Conservation (phyloP, 2,888 invertebrate genomes). For the Caenorhabditis sp. region DNA sequence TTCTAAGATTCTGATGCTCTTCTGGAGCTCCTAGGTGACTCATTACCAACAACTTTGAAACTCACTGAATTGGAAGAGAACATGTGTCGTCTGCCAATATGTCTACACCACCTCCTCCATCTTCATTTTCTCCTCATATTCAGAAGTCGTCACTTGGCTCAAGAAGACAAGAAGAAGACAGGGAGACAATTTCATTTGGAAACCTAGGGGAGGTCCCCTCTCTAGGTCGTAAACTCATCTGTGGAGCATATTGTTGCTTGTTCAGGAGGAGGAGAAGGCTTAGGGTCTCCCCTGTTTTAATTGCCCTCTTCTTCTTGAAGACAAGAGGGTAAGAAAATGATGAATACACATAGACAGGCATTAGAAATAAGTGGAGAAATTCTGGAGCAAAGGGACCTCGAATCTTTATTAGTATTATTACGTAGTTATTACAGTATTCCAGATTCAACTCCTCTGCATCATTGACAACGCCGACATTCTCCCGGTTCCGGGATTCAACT, state of each 20-base stretch:
- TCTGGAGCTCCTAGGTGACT: too few relatives aligned
- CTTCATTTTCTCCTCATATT: neutral
- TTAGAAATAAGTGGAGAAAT: too few relatives aligned
- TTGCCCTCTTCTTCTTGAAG: neutral
- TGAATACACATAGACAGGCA: too few relatives aligned
- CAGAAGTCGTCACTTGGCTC: neutral
- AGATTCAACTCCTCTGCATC: conserved; percentile 24
- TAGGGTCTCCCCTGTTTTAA: neutral
- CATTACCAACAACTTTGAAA: too few relatives aligned
- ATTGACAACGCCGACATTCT: conserved; percentile 55
- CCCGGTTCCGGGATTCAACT: conserved; percentile 75
- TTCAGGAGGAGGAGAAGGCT: neutral
- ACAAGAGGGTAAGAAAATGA: neutral
- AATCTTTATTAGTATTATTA: neutral
- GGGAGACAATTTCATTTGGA: conserved; percentile 4
- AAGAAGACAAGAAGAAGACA: too few relatives aligned
- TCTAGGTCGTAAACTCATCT: neutral
- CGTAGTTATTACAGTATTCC: neutral
- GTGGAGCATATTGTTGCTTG: conserved; percentile 3
- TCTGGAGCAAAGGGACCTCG: neutral
- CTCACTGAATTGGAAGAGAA: neutral
- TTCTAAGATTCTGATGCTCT: too few relatives aligned
- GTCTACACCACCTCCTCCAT: neutral
- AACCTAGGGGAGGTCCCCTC: neutral
- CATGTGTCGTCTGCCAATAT: too few relatives aligned